Evolutionary conservation across 2,797 vertebrate genomes (phyloP), one percentile per base, ranked within the genome.

Genomic region (Erpetoichthys calabaricus): DNA sequence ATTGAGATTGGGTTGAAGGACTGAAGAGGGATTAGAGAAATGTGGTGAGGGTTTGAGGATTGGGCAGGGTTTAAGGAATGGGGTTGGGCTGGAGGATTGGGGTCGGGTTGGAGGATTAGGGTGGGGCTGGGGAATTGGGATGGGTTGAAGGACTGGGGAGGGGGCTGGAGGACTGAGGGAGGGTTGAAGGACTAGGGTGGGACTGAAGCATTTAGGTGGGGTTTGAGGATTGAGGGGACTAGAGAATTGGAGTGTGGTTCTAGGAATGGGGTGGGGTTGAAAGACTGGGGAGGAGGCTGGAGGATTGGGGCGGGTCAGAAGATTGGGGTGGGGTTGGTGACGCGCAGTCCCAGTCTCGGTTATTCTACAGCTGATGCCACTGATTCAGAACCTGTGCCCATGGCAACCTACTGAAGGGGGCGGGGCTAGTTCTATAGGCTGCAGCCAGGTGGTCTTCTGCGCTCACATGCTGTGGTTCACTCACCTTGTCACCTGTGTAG

Each of bases 61-160:
- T 0, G 2, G n/a, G 4, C 0, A 4, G 1, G 2, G n/a, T 4
- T 7, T 41, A 7, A 42, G 44, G n/a, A 42, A n/a, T 7, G 41
- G 4, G 6, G 4, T 8, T 8, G 2, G 7, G 3, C 0, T 4
- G 1, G 1, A 8, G 25, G 0, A 8, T 4, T 2, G 46, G 4
- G 42, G 6, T 3, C 43, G 54, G 9, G 25, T 10, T 6, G 3
- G 25, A 44, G 2, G 3, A 5, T 6, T 3, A 4, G 4, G 5
- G 5, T 7, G 8, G 44, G 44, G 9, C 4, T 8, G 42, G 8
- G n/a, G 8, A 8, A 3, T 3, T 44, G 54, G 5, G 4, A 9
- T 10, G 8, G 5, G 42, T 6, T 4, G 3, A 25, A 4, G 9
- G n/a, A 42, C 3, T 42, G 4, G 42, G 47, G 10, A 46, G 8